phyloP scores from a whole-genome alignment of 1,140 invertebrate species.

The Chlorops oryzae region DNA sequence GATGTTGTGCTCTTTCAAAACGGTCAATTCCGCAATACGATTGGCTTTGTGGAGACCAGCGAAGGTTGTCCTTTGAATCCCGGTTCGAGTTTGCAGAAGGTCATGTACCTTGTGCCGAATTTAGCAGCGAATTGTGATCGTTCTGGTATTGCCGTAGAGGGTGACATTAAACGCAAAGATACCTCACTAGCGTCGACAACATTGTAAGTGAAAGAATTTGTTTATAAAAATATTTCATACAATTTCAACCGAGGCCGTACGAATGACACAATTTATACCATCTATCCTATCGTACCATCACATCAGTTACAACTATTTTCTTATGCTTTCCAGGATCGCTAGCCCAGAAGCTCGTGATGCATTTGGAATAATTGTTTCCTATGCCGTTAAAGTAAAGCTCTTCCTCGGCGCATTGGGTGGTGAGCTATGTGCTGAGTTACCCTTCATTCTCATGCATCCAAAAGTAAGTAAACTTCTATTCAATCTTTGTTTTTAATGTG shows the following conservation, averaged over 20 bases:
- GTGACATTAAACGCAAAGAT: constrained; percentile 76
- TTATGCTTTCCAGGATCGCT: constrained; percentile 56
- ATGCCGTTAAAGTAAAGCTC: constrained; percentile 90
- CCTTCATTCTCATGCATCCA: constrained; percentile 95
- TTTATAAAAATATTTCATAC: no score
- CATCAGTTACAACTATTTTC: no score
- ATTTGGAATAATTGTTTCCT: constrained; percentile 85
- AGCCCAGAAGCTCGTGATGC: constrained; percentile 77
- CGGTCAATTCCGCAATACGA: constrained; percentile 93
- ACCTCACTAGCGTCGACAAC: constrained; percentile 95
- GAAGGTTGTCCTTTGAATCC: constrained; percentile 86
- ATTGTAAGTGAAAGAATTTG: constrained; percentile 58
- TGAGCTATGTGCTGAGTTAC: constrained; percentile 89
- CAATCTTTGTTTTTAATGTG: not conserved
- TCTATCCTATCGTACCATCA: no score
- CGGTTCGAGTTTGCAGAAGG: constrained; percentile 86
- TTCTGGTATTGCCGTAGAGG: constrained; percentile 90
- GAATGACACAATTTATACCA: no score
- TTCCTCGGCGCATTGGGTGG: constrained; percentile 90
- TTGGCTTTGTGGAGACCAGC: constrained; percentile 89
- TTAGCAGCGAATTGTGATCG: constrained; percentile 78
- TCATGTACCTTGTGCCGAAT: constrained; percentile 78
- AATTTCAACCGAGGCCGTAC: no score
- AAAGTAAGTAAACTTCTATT: constrained; percentile 54
- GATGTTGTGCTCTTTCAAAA: constrained; percentile 98